Conservation (phyloP, 2,888 invertebrate species). For the Andrena chrysosceles region DNA sequence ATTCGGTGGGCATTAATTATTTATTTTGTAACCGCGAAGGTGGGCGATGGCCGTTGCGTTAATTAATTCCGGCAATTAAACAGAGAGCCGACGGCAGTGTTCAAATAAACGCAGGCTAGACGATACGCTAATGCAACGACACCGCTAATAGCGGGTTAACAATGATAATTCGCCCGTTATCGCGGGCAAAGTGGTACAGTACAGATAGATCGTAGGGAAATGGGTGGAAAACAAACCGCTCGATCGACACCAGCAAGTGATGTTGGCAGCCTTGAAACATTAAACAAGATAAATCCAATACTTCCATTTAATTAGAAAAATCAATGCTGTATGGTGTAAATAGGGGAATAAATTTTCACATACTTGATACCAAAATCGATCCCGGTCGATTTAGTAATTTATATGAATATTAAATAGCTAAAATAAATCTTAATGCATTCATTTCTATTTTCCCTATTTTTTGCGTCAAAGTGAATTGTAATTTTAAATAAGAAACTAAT, state of each 20-base stretch:
- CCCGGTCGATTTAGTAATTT: too few species aligned
- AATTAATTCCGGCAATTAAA: conserved; percentile 67
- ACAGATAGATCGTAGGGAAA: conserved; percentile 60
- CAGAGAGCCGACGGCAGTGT: conserved; percentile 14
- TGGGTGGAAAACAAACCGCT: conserved; percentile 54
- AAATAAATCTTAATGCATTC: too few species aligned
- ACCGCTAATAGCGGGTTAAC: conserved; percentile 61
- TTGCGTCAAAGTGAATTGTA: too few species aligned
- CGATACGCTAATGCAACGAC: conserved; percentile 57
- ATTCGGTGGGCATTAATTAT: conserved; percentile 13
- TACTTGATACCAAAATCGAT: too few species aligned
- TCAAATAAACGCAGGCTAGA: conserved; percentile 62
- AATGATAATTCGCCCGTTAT: conserved; percentile 67
- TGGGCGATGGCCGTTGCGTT: conserved; percentile 42
- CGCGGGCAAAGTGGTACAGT: conserved; percentile 57
- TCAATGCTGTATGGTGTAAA: not conserved
- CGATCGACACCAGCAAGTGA: conserved; percentile 13
- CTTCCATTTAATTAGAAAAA: not conserved
- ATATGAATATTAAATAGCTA: too few species aligned
- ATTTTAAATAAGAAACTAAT: too few species aligned
- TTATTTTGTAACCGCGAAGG: conserved; percentile 36
- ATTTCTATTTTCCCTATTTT: too few species aligned
- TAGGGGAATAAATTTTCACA: not conserved
- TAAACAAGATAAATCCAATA: conserved; percentile 30
- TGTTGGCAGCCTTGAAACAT: conserved; percentile 48